Evolutionary conservation across 2,888 invertebrate genomes (phyloP), one percentile per base, ranked within the genome.

Genomic region (Unio pictorum): DNA sequence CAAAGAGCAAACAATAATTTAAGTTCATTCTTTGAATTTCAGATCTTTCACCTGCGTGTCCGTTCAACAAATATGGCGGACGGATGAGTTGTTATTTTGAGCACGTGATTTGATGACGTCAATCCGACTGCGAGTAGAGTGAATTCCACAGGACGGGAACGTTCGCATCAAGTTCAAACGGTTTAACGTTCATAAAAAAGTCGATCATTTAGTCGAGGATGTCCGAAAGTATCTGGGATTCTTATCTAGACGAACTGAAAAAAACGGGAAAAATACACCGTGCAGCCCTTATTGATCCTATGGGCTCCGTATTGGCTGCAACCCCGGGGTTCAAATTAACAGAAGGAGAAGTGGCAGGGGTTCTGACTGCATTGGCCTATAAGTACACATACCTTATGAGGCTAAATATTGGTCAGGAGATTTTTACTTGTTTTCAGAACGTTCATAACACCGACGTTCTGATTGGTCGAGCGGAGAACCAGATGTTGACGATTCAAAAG

Each of bases 401-500:
- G 55, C 65, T 81, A 57, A 80, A 72, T 58, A 64, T 81, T n/a
- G 71, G 73, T n/a, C 68, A 69, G n/a, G 60, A 69, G 55, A 61
- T 63, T 11, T 82, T 74, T 70, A 79, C 74, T 4, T 84, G 81
- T 67, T 80, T 81, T 60, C 60, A 73, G 54, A 76, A 78, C 62
- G 72, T 74, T 60, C 73, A 78, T n/a, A 72, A 73, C 55, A 68
- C 56, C n/a, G 63, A 71, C 26, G 77, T 77, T 23, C 61, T 84
- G 30, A 71, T 82, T 23, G 82, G 82, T 20, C 76, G 74, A 34
- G 70, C 80, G 5, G 82, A 78, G 0, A 75, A 81, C 18, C 70
- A 77, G n/a, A 71, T 84, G 23, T 60, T 83, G n/a, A 80, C 80
- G 54, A 73, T 74, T 18, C 75, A 78, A 61, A 79, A 71, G 23